Evolutionary conservation across 1,140 invertebrate genomes (phyloP).

Genomic region (Procambarus virginalis): DNA sequence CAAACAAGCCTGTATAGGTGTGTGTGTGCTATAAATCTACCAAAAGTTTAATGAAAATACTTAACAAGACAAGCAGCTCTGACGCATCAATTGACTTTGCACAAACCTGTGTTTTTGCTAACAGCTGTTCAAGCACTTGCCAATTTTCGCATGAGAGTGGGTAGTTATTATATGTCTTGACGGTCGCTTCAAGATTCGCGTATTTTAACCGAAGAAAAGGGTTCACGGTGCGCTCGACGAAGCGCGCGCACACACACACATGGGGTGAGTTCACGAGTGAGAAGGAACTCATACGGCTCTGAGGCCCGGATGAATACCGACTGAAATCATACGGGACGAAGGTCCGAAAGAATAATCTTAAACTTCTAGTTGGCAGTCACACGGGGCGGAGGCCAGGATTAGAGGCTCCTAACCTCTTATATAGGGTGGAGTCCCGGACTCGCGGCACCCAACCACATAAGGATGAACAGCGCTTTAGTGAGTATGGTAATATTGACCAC

Average conservation of each 20-base stretch:
- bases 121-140: constrained; percentile 21
- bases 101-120: constrained; percentile 18
- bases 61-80: constrained; percentile 14
- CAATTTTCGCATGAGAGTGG: constrained; percentile 21
- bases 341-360: too few species aligned
- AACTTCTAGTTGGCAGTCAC: too few species aligned
- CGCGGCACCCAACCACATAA: not conserved
- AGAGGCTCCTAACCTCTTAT: too few species aligned
- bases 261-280: too few species aligned
- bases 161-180: constrained; percentile 17
- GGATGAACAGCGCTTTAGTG: not conserved
- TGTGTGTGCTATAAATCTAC: not conserved
- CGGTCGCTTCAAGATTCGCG: not conserved
- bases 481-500: not conserved
- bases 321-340: too few species aligned
- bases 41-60: constrained; percentile 16
- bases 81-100: constrained; percentile 4
- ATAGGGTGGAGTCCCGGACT: too few species aligned
- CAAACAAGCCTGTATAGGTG: not conserved
- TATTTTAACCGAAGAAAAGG: not conserved
- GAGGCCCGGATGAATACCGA: too few species aligned
- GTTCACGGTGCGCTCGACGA: not conserved
- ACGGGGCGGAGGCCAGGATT: too few species aligned
- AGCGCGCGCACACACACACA: too few species aligned
- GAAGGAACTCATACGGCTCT: too few species aligned